phyloP scores from a whole-genome alignment of 2,797 vertebrate species.

The Mormyrus hasselquistii region DNA sequence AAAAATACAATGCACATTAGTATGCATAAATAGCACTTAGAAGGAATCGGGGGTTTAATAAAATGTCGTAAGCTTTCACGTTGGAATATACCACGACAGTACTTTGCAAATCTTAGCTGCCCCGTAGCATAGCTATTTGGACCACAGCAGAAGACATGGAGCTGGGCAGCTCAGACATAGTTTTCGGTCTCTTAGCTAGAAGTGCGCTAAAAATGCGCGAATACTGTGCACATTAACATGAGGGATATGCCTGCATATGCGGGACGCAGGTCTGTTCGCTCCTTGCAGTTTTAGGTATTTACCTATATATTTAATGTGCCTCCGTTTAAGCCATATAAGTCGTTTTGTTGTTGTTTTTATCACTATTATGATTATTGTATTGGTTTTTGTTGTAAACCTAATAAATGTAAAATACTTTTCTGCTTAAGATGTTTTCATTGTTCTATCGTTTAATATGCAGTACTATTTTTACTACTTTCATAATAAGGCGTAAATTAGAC shows the following conservation, averaged over 20 bases:
- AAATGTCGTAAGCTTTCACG: not conserved
- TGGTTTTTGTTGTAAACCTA: not conserved
- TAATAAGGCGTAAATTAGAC: not conserved
- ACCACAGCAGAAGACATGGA: not conserved
- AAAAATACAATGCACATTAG: not conserved
- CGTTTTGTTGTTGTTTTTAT: not conserved
- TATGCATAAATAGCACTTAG: not conserved
- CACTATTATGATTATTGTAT: not conserved
- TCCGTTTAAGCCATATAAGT: not conserved
- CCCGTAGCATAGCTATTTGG: not conserved
- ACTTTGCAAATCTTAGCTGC: not conserved
- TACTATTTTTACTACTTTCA: not conserved
- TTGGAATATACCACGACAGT: not conserved
- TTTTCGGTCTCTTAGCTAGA: not conserved
- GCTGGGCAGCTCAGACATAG: not conserved
- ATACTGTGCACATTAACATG: not conserved
- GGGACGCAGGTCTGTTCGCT: not conserved
- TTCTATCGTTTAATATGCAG: not conserved
- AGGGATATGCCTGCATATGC: not conserved
- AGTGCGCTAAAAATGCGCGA: not conserved
- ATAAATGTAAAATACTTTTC: not conserved
- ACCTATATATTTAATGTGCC: not conserved
- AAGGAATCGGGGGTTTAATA: not conserved
- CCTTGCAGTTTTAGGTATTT: not conserved
- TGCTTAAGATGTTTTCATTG: not conserved